Conservation (phyloP, 2,797 vertebrate species). For the Avahi laniger region DNA sequence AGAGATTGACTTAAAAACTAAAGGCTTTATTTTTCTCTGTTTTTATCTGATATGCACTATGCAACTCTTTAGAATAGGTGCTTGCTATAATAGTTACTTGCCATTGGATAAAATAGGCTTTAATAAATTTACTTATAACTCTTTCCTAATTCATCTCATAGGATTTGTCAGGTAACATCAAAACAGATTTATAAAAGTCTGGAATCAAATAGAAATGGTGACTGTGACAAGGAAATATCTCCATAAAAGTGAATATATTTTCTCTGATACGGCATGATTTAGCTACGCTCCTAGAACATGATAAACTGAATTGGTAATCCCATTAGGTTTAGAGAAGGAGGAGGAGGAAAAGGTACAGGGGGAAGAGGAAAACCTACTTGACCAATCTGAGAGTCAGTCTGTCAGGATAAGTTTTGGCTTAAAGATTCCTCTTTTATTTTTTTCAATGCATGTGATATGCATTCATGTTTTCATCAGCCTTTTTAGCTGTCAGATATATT, state of each 20-base stretch:
- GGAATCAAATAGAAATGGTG: background rate
- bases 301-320: accelerated
- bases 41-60: background rate
- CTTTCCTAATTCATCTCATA: background rate
- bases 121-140: background rate
- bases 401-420: background rate
- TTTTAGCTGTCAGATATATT: background rate
- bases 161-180: background rate
- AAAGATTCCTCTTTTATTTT: background rate
- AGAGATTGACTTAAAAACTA: background rate
- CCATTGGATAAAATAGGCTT: background rate
- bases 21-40: background rate
- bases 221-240: background rate
- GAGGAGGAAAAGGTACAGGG: background rate
- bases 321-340: background rate
- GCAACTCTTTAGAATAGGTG: background rate
- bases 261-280: background rate
- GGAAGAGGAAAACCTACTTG: background rate
- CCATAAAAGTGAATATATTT: background rate
- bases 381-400: background rate
- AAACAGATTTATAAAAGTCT: background rate
- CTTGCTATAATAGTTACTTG: background rate
- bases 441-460: background rate
- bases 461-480: background rate
- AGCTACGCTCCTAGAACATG: background rate